Percentiles rank a stretch among this genome's conserved stretches.
phyloP scores from a whole-genome alignment of 2,888 invertebrate genomes.

The Pristionchus entomophagus region DNA sequence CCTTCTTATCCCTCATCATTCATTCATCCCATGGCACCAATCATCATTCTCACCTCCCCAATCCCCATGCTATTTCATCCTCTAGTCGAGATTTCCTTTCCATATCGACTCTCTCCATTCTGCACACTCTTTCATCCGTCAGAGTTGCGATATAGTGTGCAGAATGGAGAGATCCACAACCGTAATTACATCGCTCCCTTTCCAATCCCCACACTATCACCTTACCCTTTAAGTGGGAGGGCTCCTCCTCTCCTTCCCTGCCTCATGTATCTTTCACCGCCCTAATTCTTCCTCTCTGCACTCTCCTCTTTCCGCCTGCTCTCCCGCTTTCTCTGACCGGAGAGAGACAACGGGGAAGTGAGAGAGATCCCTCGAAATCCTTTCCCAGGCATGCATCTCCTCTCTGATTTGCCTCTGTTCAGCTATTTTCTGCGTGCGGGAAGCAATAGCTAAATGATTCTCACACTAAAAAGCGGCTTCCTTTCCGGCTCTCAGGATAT shows the following conservation, averaged over 20 bases:
- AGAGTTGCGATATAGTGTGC: too few species aligned
- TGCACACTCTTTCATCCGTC: too few species aligned
- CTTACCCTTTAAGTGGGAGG: slow-evolving; percentile 36
- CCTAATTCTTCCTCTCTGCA: neutral
- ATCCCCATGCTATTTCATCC: neutral
- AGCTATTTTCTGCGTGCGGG: neutral
- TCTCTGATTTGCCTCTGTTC: neutral
- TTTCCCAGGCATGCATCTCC: neutral
- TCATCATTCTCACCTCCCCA: neutral
- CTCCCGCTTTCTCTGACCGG: neutral
- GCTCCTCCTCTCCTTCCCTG: neutral
- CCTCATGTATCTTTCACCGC: slow-evolving; percentile 3
- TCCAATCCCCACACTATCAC: neutral
- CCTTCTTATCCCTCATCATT: neutral
- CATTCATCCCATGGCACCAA: neutral
- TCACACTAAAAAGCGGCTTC: neutral
- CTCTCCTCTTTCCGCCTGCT: neutral
- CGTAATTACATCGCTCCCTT: neutral
- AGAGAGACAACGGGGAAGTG: neutral
- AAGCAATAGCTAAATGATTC: neutral
- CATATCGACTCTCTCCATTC: too few species aligned
- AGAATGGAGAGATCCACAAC: too few species aligned
- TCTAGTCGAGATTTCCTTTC: neutral
- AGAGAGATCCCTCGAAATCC: neutral
- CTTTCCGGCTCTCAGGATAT: too few species aligned